Evolutionary conservation across 2,113 vertebrate genomes (phyloP).

Genomic region (Hypomesus transpacificus): DNA sequence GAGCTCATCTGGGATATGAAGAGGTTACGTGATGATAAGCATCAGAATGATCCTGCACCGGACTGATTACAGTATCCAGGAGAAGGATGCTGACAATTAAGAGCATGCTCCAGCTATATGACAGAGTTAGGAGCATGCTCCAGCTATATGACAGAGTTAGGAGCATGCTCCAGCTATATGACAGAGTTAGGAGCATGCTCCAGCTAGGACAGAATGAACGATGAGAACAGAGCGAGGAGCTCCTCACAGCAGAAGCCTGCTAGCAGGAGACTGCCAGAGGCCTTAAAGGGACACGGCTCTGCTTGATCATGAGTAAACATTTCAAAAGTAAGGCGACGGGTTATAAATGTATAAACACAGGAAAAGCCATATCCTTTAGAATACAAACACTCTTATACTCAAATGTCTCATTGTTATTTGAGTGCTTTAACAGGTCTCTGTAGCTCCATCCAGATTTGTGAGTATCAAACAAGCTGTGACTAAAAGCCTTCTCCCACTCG

Average conservation of each 20-base stretch:
- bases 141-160: too few species aligned
- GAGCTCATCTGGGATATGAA: background rate
- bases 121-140: too few species aligned
- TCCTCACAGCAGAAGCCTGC: too few species aligned
- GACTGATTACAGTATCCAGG: too few species aligned
- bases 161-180: too few species aligned
- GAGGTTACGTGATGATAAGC: background rate
- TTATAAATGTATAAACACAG: background rate
- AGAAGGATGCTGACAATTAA: too few species aligned
- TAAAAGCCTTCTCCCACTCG: background rate
- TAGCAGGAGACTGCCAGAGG: too few species aligned
- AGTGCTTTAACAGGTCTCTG: background rate
- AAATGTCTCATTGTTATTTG: background rate
- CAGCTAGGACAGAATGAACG: too few species aligned
- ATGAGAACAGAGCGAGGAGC: too few species aligned
- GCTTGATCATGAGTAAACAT: background rate
- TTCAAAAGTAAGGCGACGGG: constrained; percentile 7
- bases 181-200: too few species aligned
- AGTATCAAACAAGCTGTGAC: background rate
- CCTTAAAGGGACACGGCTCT: background rate
- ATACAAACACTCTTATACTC: background rate
- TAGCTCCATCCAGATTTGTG: background rate
- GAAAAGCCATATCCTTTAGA: background rate
- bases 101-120: too few species aligned
- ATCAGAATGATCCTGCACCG: too few species aligned